phyloP scores from a whole-genome alignment of 2,888 invertebrate species.

The Cyclophora albipunctata region DNA sequence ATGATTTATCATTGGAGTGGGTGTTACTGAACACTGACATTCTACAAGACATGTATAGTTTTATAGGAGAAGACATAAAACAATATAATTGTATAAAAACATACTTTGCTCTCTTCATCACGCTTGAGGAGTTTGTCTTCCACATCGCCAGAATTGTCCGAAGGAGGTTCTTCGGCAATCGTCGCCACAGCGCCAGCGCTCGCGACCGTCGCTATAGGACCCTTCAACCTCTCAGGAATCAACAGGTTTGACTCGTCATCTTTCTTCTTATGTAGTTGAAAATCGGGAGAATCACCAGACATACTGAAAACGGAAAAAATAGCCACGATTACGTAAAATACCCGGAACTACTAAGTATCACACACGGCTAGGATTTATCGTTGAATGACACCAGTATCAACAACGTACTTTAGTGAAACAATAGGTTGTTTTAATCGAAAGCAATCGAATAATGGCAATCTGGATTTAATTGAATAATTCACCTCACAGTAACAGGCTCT shows the following conservation, averaged over 20 bases:
- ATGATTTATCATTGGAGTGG: too few relatives aligned
- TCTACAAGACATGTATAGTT: too few relatives aligned
- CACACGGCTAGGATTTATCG: constrained; percentile 2
- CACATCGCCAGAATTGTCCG: constrained; percentile 22
- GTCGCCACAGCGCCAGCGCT: constrained; percentile 23
- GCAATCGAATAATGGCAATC: constrained; percentile 18
- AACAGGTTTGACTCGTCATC: constrained; percentile 48
- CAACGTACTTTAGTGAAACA: constrained; percentile 4
- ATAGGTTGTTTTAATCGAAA: constrained; percentile 13
- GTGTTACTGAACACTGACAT: too few relatives aligned
- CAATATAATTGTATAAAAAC: constrained; percentile 3
- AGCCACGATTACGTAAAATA: not conserved
- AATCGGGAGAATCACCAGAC: constrained; percentile 56
- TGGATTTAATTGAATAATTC: constrained; percentile 23
- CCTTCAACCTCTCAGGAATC: constrained; percentile 35
- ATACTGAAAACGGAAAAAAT: constrained; percentile 41
- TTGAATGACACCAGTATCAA: constrained; percentile 3
- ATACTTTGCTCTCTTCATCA: constrained; percentile 47
- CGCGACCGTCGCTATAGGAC: constrained; percentile 26
- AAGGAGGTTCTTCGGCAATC: constrained; percentile 28
- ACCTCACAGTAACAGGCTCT: constrained; percentile 51
- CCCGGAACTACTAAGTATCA: too few relatives aligned
- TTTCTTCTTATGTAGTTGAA: constrained; percentile 47
- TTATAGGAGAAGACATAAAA: too few relatives aligned
- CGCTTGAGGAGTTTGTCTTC: constrained; percentile 35